Conservation (phyloP, 1,140 invertebrate genomes). For the Drosophila chauvacae region DNA sequence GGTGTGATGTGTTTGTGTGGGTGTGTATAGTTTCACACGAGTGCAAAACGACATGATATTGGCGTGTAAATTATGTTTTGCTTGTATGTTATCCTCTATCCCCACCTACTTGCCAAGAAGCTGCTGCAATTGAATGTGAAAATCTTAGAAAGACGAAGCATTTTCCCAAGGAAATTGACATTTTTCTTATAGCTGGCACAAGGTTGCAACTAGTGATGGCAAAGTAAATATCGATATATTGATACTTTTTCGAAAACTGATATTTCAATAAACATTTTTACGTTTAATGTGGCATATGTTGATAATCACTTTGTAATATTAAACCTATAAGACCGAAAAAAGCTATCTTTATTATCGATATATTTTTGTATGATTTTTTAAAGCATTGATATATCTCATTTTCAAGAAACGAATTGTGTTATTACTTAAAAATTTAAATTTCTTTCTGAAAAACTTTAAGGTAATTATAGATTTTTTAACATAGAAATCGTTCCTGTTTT, state of each 20-base stretch:
- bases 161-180: constrained; percentile 38
- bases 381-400: too few relatives aligned
- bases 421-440: too few relatives aligned
- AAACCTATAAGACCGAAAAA: neutral
- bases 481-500: neutral
- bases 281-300: accelerated
- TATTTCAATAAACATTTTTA: neutral
- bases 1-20: constrained; percentile 40
- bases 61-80: constrained; percentile 68
- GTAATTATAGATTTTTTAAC: too few relatives aligned
- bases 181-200: constrained; percentile 20
- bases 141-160: constrained; percentile 23
- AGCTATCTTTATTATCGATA: too few relatives aligned
- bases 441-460: neutral
- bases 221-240: neutral
- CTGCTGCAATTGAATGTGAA: constrained; percentile 34
- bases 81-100: constrained; percentile 50
- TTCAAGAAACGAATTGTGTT: too few relatives aligned
- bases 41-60: constrained; percentile 59
- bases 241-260: neutral
- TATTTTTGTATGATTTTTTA: too few relatives aligned
- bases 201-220: constrained; percentile 1
- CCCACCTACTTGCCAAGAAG: neutral
- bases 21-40: constrained; percentile 13
- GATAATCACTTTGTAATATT: neutral